Evolutionary conservation across 1,140 invertebrate genomes (phyloP), one percentile per base, ranked within the genome.

Genomic region (Sarcophaga bullata): DNA sequence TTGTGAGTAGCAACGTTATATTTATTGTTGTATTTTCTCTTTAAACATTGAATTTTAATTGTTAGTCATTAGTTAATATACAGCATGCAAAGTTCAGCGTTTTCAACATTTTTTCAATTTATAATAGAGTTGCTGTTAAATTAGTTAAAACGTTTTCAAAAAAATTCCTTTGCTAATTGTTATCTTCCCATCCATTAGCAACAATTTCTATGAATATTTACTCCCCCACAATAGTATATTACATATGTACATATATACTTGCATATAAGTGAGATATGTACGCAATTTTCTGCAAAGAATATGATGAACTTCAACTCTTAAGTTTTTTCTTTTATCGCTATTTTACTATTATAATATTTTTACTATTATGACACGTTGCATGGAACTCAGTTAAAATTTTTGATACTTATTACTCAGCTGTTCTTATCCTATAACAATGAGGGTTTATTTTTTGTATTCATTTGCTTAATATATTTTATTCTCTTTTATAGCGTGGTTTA

Each of bases 51-150:
- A 50, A 17, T 78, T 78, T 68, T 78, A 78, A 78, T 78, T 78
- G 75, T 78, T 78, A 52, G 75, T 78, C 75, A 78, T 78, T 78
- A 78, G 75, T 48, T 50, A 78, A 78, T 78, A 50, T 78, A 78
- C 25, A 6, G 7, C 58, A 68, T 19, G 62, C 62, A 68, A 8
- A 9, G 19, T 68, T 68, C n/a, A 68, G n/a, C 19, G 10, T 19
- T 17, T 68, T 68, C n/a, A 68, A 68, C 17, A n/a, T 25, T 68
- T 68, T 15, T 17, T 37, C 4, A 37, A 4, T 37, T 37, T 37
- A 37, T 37, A 37, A 4, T 37, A 37, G 25, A 68, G n/a, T 9
- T 68, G n/a, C 19, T 68, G 62, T 25, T 68, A 25, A 19, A 19
- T 68, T 68, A 68, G 62, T n/a, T 68, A 19, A 68, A 68, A 68